phyloP scores from a whole-genome alignment of 2,888 invertebrate species.

The Drosophila testacea region DNA sequence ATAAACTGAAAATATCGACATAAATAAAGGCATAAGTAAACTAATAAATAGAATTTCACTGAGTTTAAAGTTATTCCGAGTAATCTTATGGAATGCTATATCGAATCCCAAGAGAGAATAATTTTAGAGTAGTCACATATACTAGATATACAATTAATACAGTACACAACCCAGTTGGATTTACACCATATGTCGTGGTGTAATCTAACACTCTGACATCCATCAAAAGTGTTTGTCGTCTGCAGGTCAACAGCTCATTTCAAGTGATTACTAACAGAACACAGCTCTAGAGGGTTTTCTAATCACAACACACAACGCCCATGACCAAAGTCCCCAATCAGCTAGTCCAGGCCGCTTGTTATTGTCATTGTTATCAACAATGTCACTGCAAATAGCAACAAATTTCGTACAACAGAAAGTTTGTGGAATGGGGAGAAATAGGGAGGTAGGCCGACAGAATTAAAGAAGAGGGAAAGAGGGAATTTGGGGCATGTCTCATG shows the following conservation, averaged over 20 bases:
- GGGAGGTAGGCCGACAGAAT: not conserved
- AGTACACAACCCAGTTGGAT: not conserved
- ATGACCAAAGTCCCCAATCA: conserved; percentile 47
- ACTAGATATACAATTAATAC: too few species aligned
- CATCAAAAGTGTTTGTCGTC: conserved; percentile 17
- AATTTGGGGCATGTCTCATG: conserved; percentile 55
- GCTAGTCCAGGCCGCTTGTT: conserved; percentile 57
- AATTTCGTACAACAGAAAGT: conserved; percentile 35
- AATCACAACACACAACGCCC: conserved; percentile 45
- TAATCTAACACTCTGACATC: conserved; percentile 6
- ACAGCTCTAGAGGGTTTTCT: conserved; percentile 22
- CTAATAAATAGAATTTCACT: too few species aligned
- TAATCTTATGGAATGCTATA: too few species aligned
- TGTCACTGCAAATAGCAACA: conserved; percentile 59
- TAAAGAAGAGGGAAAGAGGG: not conserved
- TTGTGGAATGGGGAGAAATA: not conserved
- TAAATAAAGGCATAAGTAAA: too few species aligned
- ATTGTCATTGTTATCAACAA: conserved; percentile 76
- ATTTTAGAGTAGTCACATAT: too few species aligned
- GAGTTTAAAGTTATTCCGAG: too few species aligned
- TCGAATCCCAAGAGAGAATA: too few species aligned
- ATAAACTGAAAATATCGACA: too few species aligned
- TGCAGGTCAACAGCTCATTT: conserved; percentile 60
- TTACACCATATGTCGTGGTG: not conserved
- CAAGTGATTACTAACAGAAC: conserved; percentile 55